Evolutionary conservation across 1,140 invertebrate species (phyloP).

Genomic region (Anastrepha ludens): DNA sequence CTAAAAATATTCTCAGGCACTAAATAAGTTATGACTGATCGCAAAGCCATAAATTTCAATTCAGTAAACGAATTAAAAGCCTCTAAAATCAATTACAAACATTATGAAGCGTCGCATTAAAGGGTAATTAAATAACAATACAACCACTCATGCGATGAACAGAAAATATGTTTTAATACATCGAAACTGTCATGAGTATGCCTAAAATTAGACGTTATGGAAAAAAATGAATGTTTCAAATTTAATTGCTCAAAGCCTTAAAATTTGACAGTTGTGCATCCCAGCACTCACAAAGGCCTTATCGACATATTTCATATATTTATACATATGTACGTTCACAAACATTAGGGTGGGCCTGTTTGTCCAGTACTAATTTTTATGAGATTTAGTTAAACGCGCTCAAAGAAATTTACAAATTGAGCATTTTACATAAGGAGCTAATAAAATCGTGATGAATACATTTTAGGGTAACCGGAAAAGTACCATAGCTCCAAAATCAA

Average conservation of each 20-base stretch:
- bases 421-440: too few species aligned
- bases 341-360: too few species aligned
- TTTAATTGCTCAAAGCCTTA: conserved; percentile 24
- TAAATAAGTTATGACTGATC: conserved; percentile 12
- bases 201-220: background rate
- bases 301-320: too few species aligned
- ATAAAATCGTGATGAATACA: too few species aligned
- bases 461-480: too few species aligned
- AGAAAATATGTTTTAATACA: background rate
- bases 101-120: conserved; percentile 19
- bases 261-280: conserved; percentile 4
- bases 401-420: too few species aligned
- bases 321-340: too few species aligned
- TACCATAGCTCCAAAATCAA: too few species aligned
- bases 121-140: conserved; percentile 35
- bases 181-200: conserved; percentile 17
- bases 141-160: background rate
- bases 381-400: too few species aligned
- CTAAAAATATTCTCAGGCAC: conserved; percentile 11
- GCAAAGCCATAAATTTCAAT: background rate
- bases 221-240: conserved; percentile 11
- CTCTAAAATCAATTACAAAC: conserved; percentile 22
- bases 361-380: too few species aligned
- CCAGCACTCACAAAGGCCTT: background rate
- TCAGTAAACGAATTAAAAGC: background rate